Base-by-base conservation (phyloP, 2,797 vertebrate genomes). In the Astyanax mexicanus region DNA sequence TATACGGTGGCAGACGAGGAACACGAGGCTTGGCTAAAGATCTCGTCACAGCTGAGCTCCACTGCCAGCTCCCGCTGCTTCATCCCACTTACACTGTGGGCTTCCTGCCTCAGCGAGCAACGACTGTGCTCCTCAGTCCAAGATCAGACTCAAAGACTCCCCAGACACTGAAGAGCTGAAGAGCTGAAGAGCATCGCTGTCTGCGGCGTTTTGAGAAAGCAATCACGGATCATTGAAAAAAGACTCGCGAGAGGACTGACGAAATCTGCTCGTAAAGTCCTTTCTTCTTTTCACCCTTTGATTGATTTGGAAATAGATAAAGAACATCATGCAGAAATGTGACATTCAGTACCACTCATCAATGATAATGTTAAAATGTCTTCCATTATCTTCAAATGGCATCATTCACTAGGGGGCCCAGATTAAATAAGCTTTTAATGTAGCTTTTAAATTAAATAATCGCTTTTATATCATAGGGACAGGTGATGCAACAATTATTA, bases 51-150 rank as follows among this genome's bases (percentile, higher is more conserved):
- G 10, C 38, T 71, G 38, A 45, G 25, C 54, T 42, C 17, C 38
- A 19, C 12, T 42, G 37, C 52, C 15, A 69, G 15, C 51, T 42
- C 35, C 27, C 12, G 49, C 67, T 42, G 67, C 55, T 71, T 47
- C 40, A 58, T 35, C 54, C 17, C 42, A 57, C 38, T 45, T 44
- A 58, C 5, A 23, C 40, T 25, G 21, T 21, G 1, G 54, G 54
- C 17, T 35, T 47, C 23, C 19, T 42, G 61, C 19, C 37, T 42
- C 17, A n/a, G 35, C 35, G 62, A 13, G 29, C 55, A 35, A 27
- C 17, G 35, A 29, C 40, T 21, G 6, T 62, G 58, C n/a, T 62
- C 37, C 37, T 40, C 23, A 52, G 11, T 55, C 23, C 32, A 51
- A 37, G 45, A 35, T 68, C n/a, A 38, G 23, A 29, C 25, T 55